A percentile compares a stretch with the other conserved stretches of the same genome.
These are phyloP conservation scores for Heliothis peltigera DNA, from an alignment of 2,888 invertebrate species.

Conservation along the genomic window DNA sequence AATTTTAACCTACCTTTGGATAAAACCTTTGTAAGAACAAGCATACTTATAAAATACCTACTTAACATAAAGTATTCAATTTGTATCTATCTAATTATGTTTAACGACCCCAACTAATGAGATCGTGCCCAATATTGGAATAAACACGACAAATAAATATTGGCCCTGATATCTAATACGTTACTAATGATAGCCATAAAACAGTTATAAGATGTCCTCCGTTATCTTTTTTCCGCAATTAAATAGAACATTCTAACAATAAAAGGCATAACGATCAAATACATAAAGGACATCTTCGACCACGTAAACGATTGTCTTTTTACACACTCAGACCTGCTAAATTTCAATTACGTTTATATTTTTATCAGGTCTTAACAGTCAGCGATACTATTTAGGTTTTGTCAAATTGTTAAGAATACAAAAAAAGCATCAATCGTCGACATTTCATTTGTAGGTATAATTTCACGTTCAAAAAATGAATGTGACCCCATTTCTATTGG, in stretches of 20 bases:
- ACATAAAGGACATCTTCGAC: constrained; percentile 11
- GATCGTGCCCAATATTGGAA: constrained; percentile 9
- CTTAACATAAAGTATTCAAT: constrained; percentile 33
- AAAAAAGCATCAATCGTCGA: neutral
- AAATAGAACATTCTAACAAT: constrained; percentile 26
- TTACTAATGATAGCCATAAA: constrained; percentile 28
- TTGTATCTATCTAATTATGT: constrained; percentile 54
- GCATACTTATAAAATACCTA: constrained; percentile 8
- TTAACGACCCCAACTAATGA: constrained; percentile 27
- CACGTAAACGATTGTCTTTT: constrained; percentile 15
- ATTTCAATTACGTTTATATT: constrained; percentile 9
- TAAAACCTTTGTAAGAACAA: constrained; percentile 26
- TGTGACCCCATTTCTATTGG: neutral
- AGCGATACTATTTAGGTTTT: neutral
- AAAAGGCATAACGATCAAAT: constrained; percentile 25
- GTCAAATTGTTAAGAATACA: neutral
- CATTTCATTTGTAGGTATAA: no score
- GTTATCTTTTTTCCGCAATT: constrained; percentile 27
- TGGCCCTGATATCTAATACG: constrained; percentile 15
- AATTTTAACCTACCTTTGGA: constrained; percentile 13
- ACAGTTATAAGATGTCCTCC: constrained; percentile 12
- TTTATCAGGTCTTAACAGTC: neutral
- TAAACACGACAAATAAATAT: constrained; percentile 35
- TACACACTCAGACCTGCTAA: constrained; percentile 8
- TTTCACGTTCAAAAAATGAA: no score